Evolutionary conservation across 2,888 invertebrate species (phyloP), one percentile per base, ranked within the genome.

Genomic region (Neoitamus cyanurus): DNA sequence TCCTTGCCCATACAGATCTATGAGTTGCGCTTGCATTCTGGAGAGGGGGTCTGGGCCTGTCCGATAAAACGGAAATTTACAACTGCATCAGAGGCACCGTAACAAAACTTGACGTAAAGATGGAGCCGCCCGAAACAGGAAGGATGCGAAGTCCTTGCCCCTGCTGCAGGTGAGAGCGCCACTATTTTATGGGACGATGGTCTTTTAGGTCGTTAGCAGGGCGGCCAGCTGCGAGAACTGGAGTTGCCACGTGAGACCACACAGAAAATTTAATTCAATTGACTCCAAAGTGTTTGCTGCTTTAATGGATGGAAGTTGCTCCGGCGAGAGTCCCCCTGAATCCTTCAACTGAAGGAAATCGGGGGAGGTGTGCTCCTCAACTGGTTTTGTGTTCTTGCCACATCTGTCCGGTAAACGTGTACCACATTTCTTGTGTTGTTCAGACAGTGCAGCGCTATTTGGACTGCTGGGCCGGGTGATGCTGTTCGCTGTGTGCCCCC

Each of bases 241-340:
- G 25, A 77, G 46, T 46, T 77, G 46, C 46, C 46, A 46, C 46
- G 34, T 34, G n/a, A 80, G 80, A 72, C 85, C 70, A 73, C 46
- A 80, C 34, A 82, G 84, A 85, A 84, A 84, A 85, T 80, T 82
- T 85, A 85, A 85, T 85, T 84, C 85, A 82, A 85, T 85, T 85
- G 85, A 85, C 84, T 85, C 37, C 36, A 83, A 85, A 82, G 82
- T 46, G 78, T 84, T 85, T 85, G 82, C 30, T 77, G 15, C 58
- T 84, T 68, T 84, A 84, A 84, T 85, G 84, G 85, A 83, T 46
- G 84, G 36, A 68, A 34, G 42, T 70, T 28, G 42, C 73, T 28
- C 1, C 42, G 13, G 37, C 15, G n/a, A 11, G 25, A 4, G 30
- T 0, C 78, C 1, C 15, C 31, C 6, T 20, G 2, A 73, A 25